Percentiles rank a stretch among this genome's conserved stretches.
Conservation (phyloP, 1,140 invertebrate genomes). For the Anagrus nilaparvatae region DNA sequence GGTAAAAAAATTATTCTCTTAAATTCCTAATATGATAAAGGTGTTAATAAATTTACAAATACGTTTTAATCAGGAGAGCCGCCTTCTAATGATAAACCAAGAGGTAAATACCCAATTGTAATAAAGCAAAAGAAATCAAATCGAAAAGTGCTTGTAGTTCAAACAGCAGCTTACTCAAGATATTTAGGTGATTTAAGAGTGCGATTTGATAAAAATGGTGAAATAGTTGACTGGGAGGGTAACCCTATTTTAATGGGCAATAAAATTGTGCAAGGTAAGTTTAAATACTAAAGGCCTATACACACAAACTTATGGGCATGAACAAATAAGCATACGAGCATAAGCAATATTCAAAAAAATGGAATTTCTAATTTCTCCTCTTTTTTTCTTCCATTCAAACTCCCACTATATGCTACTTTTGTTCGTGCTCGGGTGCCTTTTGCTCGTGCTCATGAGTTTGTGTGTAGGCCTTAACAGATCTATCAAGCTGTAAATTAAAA, state of each 20-base stretch:
- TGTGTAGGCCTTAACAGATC: neutral
- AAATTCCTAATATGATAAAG: neutral
- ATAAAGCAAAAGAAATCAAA: slow-evolving; percentile 45
- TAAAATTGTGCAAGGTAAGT: slow-evolving; percentile 50
- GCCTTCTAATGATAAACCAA: slow-evolving; percentile 45
- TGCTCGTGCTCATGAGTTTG: too few species aligned
- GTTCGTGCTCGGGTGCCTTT: too few species aligned
- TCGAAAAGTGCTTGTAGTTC: slow-evolving; percentile 56
- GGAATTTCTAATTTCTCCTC: neutral
- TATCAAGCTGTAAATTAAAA: neutral
- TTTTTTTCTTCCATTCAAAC: neutral
- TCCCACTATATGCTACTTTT: too few species aligned
- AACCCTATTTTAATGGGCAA: slow-evolving; percentile 63
- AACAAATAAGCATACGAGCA: neutral
- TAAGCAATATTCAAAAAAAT: neutral
- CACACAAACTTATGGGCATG: neutral
- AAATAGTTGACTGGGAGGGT: slow-evolving; percentile 57
- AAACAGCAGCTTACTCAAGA: slow-evolving; percentile 50
- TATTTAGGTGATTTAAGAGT: slow-evolving; percentile 43
- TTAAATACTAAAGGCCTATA: neutral
- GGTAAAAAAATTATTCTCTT: slow-evolving; percentile 25
- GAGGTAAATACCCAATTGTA: slow-evolving; percentile 56
- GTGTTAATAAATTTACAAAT: neutral
- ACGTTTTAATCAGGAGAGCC: slow-evolving; percentile 27
- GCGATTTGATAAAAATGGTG: slow-evolving; percentile 61